A percentile compares a stretch with the other conserved stretches of the same genome.
phyloP scores from a whole-genome alignment of 2,797 vertebrate species.

The Mus spretus region DNA sequence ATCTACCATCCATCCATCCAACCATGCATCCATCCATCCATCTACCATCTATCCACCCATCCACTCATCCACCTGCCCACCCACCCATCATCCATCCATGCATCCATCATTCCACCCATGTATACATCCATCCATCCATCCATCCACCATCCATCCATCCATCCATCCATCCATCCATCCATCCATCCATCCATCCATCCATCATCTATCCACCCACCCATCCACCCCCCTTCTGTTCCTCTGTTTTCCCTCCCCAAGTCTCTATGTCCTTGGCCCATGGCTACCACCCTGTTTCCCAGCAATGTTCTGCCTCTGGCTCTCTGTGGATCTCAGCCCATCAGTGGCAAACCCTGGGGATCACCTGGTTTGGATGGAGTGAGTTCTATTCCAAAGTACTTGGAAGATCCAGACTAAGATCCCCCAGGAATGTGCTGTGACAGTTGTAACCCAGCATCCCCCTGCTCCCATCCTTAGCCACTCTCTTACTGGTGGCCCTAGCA shows the following conservation, averaged over 20 bases:
- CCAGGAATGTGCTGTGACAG: not conserved
- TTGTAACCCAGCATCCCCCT: not conserved
- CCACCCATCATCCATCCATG: accelerated
- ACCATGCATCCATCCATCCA: not conserved
- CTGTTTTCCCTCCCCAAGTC: not conserved
- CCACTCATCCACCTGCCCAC: accelerated
- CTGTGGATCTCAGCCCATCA: not conserved
- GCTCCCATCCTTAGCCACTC: not conserved
- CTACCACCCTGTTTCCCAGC: not conserved
- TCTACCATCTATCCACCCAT: not conserved
- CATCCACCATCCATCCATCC: not conserved
- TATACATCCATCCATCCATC: not conserved
- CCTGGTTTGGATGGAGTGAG: not conserved
- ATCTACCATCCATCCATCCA: not conserved
- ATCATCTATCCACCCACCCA: not conserved
- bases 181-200: not conserved
- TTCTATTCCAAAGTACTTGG: not conserved
- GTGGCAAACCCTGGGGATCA: not conserved
- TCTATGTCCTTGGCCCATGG: not conserved
- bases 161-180: not conserved
- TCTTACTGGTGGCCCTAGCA: not conserved
- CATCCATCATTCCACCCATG: not conserved
- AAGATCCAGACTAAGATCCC: not conserved
- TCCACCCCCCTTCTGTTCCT: not conserved
- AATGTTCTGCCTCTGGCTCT: not conserved